A percentile compares a stretch with the other conserved stretches of the same genome.
Evolutionary conservation across 2,888 invertebrate genomes (phyloP).

Genomic region (Yponomeuta plumbellus): DNA sequence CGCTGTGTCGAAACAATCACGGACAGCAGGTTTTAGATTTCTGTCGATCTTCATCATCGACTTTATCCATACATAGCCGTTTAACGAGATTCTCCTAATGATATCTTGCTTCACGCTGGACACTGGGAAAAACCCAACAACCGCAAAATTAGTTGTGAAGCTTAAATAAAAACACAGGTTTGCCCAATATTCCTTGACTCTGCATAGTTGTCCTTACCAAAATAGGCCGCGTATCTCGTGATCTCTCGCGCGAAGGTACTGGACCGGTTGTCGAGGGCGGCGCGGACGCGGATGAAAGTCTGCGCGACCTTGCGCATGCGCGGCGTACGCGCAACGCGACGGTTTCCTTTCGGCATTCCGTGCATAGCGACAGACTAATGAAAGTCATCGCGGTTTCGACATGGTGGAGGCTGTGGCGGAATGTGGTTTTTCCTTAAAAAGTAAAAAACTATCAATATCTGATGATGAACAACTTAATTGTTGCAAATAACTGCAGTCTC

Average conservation of each 20-base stretch:
- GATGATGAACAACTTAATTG: background rate
- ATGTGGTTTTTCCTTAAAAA: background rate
- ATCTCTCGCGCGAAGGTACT: slow-evolving; percentile 5
- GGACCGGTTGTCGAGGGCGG: slow-evolving; percentile 11
- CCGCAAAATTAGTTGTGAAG: too few species aligned
- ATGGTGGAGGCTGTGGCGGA: background rate
- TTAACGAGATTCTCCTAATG: too few species aligned
- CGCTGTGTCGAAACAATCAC: too few species aligned
- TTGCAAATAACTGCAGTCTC: background rate
- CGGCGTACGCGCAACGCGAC: slow-evolving; percentile 14
- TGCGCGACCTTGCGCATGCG: slow-evolving; percentile 30
- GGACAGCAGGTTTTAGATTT: too few species aligned
- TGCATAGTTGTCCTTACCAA: background rate
- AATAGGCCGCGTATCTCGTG: background rate
- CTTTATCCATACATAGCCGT: too few species aligned
- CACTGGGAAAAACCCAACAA: too few species aligned
- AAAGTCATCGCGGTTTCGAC: background rate
- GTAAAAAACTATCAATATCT: background rate
- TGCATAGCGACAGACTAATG: background rate
- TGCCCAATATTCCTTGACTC: background rate
- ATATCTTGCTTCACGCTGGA: too few species aligned
- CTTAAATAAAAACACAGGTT: background rate
- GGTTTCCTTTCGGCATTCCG: background rate
- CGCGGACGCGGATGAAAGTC: slow-evolving; percentile 46
- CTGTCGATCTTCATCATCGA: too few species aligned